Evolutionary conservation across 2,113 vertebrate species (phyloP).

Genomic region (Apodemus speciosus): DNA sequence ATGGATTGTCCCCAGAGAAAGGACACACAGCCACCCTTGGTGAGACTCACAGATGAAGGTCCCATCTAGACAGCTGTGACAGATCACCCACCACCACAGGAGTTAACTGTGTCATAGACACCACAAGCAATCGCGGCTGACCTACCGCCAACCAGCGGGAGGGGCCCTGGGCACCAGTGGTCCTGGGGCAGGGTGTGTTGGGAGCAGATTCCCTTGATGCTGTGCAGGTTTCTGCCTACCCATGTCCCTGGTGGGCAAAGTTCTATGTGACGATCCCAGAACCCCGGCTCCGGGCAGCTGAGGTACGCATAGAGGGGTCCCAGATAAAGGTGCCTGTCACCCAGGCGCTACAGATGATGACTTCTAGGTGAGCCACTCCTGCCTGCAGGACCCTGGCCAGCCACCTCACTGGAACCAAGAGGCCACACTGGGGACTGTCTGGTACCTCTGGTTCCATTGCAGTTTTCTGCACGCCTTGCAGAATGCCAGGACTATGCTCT

Average conservation of each 20-base stretch:
- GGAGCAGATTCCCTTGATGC: too few relatives aligned
- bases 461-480: slow-evolving; percentile 60
- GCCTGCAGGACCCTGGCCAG: not conserved
- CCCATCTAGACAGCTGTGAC: too few relatives aligned
- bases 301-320: not conserved
- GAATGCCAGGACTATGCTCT: not conserved
- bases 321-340: not conserved
- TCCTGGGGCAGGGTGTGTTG: not conserved
- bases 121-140: not conserved
- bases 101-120: too few relatives aligned
- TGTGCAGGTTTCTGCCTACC: not conserved
- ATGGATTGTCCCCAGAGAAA: not conserved
- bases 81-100: not conserved
- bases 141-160: not conserved
- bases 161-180: not conserved
- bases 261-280: not conserved
- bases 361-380: not conserved
- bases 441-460: slow-evolving; percentile 5
- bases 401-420: slow-evolving; percentile 51
- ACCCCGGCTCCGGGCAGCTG: not conserved
- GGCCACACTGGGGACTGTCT: fast-evolving
- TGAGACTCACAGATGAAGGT: not conserved
- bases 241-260: not conserved
- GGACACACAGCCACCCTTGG: not conserved
- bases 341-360: not conserved